Evolutionary conservation across 2,797 vertebrate genomes (phyloP).

Genomic region (Agapornis canus): DNA sequence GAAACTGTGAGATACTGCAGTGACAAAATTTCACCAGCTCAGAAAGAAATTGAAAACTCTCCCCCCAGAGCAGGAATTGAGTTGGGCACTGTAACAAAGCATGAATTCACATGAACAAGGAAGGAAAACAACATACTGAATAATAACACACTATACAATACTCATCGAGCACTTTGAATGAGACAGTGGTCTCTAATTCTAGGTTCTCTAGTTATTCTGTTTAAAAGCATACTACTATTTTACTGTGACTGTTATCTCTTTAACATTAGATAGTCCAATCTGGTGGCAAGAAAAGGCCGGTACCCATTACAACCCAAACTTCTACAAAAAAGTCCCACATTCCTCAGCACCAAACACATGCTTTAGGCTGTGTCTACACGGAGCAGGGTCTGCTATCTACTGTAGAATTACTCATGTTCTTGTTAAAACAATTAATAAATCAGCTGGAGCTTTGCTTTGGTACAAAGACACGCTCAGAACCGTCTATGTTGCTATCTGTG

Average conservation of each 20-base stretch:
- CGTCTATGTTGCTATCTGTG: not conserved
- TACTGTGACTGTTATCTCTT: not conserved
- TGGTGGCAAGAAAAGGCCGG: not conserved
- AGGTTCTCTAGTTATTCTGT: not conserved
- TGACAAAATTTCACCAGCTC: not conserved
- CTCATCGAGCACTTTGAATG: not conserved
- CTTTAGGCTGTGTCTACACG: not conserved
- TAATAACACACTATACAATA: not conserved
- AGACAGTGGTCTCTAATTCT: not conserved
- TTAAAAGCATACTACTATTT: not conserved
- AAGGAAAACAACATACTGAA: not conserved
- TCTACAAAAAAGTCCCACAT: not conserved
- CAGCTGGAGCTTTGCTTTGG: not conserved
- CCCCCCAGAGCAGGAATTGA: not conserved
- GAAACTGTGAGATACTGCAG: not conserved
- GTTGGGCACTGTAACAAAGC: not conserved
- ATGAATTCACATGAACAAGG: not conserved
- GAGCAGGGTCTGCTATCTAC: not conserved
- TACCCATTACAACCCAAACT: not conserved
- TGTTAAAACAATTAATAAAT: not conserved
- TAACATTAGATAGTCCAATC: not conserved
- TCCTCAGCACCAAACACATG: not conserved
- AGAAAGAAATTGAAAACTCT: not conserved
- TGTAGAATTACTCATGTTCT: not conserved
- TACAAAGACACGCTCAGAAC: conserved; percentile 55